Evolutionary conservation across 2,113 vertebrate species (phyloP).

Genomic region (Chaenogobius annularis): DNA sequence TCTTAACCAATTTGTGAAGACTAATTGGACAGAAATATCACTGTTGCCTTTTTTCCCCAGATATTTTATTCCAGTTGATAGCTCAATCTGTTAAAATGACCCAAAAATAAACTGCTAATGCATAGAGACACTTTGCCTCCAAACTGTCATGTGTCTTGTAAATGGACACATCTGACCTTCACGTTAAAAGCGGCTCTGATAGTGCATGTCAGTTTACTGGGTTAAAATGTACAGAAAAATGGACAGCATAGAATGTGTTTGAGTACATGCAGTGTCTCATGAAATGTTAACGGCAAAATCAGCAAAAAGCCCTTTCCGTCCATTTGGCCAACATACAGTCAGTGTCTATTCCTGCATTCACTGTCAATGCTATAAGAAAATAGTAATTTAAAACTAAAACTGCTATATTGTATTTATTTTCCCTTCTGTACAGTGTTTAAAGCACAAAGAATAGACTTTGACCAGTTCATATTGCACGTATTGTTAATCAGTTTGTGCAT

Average conservation of each 20-base stretch:
- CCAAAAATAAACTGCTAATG: too few relatives aligned
- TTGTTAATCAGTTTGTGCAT: background rate
- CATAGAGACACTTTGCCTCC: background rate
- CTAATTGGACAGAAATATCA: constrained; percentile 48
- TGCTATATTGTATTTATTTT: too few relatives aligned
- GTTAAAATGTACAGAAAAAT: constrained; percentile 12
- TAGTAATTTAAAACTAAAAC: background rate
- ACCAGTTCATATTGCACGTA: background rate
- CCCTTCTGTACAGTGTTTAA: background rate
- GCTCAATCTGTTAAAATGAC: background rate
- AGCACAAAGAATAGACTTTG: background rate
- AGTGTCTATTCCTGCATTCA: background rate
- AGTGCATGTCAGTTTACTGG: constrained; percentile 1
- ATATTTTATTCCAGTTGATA: constrained; percentile 4
- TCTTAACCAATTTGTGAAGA: constrained; percentile 15
- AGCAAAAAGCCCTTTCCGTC: constrained; percentile 8
- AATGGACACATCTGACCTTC: background rate
- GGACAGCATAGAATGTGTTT: background rate
- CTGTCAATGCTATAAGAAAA: background rate
- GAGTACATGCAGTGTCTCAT: constrained; percentile 12
- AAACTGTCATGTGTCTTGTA: background rate
- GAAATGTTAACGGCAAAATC: constrained; percentile 29
- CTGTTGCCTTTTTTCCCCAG: background rate
- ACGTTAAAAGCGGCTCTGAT: background rate
- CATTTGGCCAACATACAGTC: constrained; percentile 1